Base-by-base conservation (phyloP, 2,113 vertebrate species). In the Clarias macrocephalus region DNA sequence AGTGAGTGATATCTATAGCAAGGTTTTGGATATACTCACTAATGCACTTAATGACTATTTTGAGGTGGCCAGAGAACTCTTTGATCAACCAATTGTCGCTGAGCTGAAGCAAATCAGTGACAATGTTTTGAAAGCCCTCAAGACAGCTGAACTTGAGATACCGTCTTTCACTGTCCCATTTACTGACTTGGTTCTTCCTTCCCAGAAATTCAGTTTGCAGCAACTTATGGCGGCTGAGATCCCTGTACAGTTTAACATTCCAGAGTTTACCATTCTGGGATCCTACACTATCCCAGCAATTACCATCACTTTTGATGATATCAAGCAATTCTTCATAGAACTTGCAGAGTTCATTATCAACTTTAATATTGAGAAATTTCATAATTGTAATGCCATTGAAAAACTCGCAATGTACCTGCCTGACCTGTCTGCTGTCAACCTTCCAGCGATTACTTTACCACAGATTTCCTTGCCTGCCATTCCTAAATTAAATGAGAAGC, bases 101-200 rank as follows among this genome's bases (percentile, higher is more conserved):
- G 91, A 94, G 76, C 80, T 95, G 66, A 77, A 87, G 59, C 90
- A 93, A 87, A 92, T 94, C n/a, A 25, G 90, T 83, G 21, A 86
- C 21, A 86, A 86, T 0, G 30, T 93, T 91, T 93, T 56, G 88
- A 19, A 8, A 75, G 95, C 93, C 84, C 91, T 98, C 52, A 95
- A 86, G 73, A 91, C n/a, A 89, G 93, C 91, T 85, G 95, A 96
- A 16, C 92, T 96, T 87, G 93, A 80, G 83, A 95, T 93, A 1
- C 97, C 96, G 65, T 94, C 94, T 65, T 96, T 99, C 87, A 91
- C 85, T n/a, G 72, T 99, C 73, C 98, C 97, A 56, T 85, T 98
- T 54, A 99, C 97, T 87, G 93, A 98, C 92, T 90, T 99, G 84
- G 90, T 54, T 89, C 89, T 98, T 37, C 95, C 95, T 52, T 95